Percentiles rank a stretch among this genome's conserved stretches.
phyloP scores from a whole-genome alignment of 2,888 invertebrate species.

The Esperia sulphurella region DNA sequence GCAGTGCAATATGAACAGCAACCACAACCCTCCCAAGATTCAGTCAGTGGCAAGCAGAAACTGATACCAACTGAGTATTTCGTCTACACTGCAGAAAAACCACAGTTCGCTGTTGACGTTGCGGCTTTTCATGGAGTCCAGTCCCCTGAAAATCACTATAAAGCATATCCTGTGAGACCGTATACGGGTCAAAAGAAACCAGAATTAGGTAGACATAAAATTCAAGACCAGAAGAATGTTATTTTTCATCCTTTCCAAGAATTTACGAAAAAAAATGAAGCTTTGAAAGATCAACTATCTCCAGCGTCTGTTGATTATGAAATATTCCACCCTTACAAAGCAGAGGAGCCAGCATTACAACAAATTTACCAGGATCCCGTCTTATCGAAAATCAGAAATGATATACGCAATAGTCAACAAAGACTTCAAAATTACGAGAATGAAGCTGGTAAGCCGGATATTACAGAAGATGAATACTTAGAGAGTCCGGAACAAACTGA shows the following conservation, averaged over 20 bases:
- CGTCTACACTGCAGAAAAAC: conserved; percentile 61
- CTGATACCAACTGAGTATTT: conserved; percentile 56
- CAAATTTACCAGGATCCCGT: conserved; percentile 59
- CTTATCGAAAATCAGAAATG: conserved; percentile 50
- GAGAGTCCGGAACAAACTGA: conserved; percentile 59
- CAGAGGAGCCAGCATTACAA: conserved; percentile 56
- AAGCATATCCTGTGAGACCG: conserved; percentile 53
- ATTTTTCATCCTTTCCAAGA: conserved; percentile 46
- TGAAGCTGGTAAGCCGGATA: conserved; percentile 49
- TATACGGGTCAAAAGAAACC: conserved; percentile 44
- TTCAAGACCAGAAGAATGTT: conserved; percentile 37
- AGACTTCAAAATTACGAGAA: conserved; percentile 56
- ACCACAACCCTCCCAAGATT: not conserved
- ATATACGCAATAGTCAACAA: conserved; percentile 47
- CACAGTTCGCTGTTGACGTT: conserved; percentile 59
- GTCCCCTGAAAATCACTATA: conserved; percentile 53
- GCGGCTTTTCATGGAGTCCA: conserved; percentile 61
- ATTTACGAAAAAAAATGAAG: conserved; percentile 38
- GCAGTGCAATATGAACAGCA: conserved; percentile 36
- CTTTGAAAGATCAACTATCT: conserved; percentile 23
- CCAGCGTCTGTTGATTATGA: conserved; percentile 55
- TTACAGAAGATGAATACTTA: conserved; percentile 54
- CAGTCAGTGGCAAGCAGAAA: conserved; percentile 17
- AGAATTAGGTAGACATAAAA: conserved; percentile 50
- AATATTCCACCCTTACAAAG: conserved; percentile 66